Base-by-base conservation (phyloP, 2,888 invertebrate genomes). In the Morpho helenor region DNA sequence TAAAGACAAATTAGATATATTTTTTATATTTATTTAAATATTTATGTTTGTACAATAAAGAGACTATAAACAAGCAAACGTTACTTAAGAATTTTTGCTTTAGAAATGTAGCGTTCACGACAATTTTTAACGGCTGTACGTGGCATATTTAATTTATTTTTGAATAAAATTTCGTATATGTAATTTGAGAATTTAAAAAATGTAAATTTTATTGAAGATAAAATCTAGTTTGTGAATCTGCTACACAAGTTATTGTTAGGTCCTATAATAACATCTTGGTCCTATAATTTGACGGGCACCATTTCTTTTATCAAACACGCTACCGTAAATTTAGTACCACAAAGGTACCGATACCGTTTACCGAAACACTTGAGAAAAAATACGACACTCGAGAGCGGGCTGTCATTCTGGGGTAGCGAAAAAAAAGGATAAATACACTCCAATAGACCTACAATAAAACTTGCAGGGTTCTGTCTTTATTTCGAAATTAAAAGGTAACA, bases 391-490 rank as follows among this genome's bases (percentile, higher is more conserved):
- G 54, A 63, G 59, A 64, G 57, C 67, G 63, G 67, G 61, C 66
- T 64, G 63, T 70, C 65, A 66, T 69, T 68, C 66, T 61, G 61
- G 64, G 65, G 68, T 66, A 77, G 80, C 80, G 75, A 75, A 76
- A 82, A 84, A 82, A 77, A 69, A 64, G 61, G 63, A 66, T 68
- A 73, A 76, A 78, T 77, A 78, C 72, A 76, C 69, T 77, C 77
- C 73, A 82, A 83, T 80, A 80, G 78, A 76, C 71, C 72, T 75
- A 72, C 83, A 86, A 88, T 88, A 88, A 87, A 88, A 82, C 70
- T 72, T 67, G 77, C 77, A 77, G 79, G 77, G 79, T 80, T 85
- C 79, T 79, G 80, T 80, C 81, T 85, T 84, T 84, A 86, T 87
- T 85, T 82, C 72, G 76, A 80, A 84, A 83, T 85, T 84, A 83